phyloP scores from a whole-genome alignment of 2,888 invertebrate species.

The Dyspetes luteomarginatus region DNA sequence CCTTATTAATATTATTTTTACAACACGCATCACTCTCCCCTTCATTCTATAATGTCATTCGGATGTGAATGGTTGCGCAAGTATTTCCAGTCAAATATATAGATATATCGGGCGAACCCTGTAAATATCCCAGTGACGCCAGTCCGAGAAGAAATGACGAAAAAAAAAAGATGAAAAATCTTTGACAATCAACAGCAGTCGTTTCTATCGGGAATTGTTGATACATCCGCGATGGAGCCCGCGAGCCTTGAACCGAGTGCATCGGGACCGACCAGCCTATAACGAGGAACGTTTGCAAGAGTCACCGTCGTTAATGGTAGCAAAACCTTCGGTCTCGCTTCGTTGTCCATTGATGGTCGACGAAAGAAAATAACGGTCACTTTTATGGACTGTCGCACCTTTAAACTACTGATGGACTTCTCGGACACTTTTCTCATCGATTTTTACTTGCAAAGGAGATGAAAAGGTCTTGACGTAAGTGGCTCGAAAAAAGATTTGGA shows the following conservation, averaged over 20 bases:
- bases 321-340: conserved; percentile 48
- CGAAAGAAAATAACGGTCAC: conserved; percentile 30
- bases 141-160: conserved; percentile 7
- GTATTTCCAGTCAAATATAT: not conserved
- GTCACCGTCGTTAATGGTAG: conserved; percentile 78
- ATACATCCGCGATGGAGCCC: conserved; percentile 73
- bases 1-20: not conserved
- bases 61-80: not conserved
- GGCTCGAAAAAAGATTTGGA: not conserved
- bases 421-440: conserved; percentile 38
- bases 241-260: too few relatives aligned
- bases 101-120: not conserved
- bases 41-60: not conserved
- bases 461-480: conserved; percentile 42
- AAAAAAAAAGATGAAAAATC: conserved; percentile 15
- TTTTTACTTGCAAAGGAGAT: conserved; percentile 33
- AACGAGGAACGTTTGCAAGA: conserved; percentile 71
- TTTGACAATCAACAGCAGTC: conserved; percentile 38
- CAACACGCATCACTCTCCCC: not conserved
- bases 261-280: conserved; percentile 59
- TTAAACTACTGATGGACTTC: conserved; percentile 13
- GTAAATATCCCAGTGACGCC: not conserved
- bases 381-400: conserved; percentile 24
- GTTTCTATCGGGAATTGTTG: conserved; percentile 75
- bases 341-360: conserved; percentile 39